Evolutionary conservation across 2,888 invertebrate genomes (phyloP), one percentile per base, ranked within the genome.

Genomic region (Spisula subtruncata): DNA sequence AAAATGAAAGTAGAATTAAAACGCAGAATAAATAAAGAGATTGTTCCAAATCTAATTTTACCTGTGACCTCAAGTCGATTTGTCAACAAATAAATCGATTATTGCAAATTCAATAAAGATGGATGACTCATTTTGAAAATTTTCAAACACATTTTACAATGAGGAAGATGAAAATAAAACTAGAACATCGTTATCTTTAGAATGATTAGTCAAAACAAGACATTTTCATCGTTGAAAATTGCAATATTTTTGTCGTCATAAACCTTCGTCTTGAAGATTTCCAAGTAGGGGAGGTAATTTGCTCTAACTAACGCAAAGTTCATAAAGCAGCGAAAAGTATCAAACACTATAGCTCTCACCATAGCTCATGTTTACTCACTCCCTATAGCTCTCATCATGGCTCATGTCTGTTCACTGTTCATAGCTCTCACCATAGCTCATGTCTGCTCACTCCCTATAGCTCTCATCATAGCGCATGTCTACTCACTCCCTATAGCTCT

Each of bases 21-120:
- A 66, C 81, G n/a, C 16, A 80, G 25, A 83, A 83, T 35, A 83
- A 83, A 83, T 60, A 35, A 83, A 66, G 46, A 66, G 75, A 41
- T 75, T 48, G 48, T 54, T 66, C 35, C 6, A 20, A 25, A 75
- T 51, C 86, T 89, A 89, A 86, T 51, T 83, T 89, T 89, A 89
- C 89, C 86, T 86, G 89, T 89, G 89, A 89, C 89, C 89, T 89
- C 86, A 89, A 86, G n/a, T 83, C n/a, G 35, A 48, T 81, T 81
- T 83, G 83, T 83, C 8, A 83, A 83, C 82, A 66, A 66, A 66
- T 66, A 66, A 66, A 66, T 66, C 60, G 25, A 66, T 66, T 25
- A 66, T 6, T 66, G 12, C 60, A 12, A 66, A 66, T 20, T 66
- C 60, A 66, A 25, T 66, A 16, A 66, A 20, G 10, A 66, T 66